A percentile compares a stretch with the other conserved stretches of the same genome.
Evolutionary conservation across 2,797 vertebrate genomes (phyloP).

Genomic region (Tarsius wallacei): DNA sequence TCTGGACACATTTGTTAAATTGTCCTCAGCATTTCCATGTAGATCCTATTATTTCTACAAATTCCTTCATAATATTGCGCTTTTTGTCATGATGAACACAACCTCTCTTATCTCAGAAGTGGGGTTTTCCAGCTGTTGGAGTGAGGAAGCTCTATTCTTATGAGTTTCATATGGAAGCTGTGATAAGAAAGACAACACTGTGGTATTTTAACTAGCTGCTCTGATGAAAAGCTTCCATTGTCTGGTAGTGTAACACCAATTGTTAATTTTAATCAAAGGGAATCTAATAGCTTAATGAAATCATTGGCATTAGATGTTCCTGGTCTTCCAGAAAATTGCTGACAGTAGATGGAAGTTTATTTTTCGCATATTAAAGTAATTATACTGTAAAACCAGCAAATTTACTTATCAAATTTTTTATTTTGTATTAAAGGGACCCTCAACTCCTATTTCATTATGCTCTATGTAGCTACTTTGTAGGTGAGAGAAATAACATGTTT

Average conservation of each 20-base stretch:
- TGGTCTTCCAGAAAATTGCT: conserved; percentile 49
- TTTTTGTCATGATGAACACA: conserved; percentile 87
- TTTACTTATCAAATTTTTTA: conserved; percentile 2
- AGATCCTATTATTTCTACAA: conserved; percentile 89
- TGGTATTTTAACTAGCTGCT: conserved; percentile 86
- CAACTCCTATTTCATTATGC: background rate
- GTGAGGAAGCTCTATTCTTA: conserved; percentile 87
- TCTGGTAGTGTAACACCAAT: conserved; percentile 80
- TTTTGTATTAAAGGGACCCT: conserved; percentile 6
- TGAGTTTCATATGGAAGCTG: conserved; percentile 86
- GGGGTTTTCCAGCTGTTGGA: conserved; percentile 89
- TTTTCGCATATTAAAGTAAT: conserved; percentile 74
- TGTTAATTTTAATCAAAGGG: conserved; percentile 89
- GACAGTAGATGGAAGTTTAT: conserved; percentile 72
- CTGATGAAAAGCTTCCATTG: conserved; percentile 84
- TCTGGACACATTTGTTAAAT: conserved; percentile 86
- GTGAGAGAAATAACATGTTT: background rate
- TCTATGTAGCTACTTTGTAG: background rate
- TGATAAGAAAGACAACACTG: conserved; percentile 89
- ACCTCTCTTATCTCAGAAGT: conserved; percentile 90
- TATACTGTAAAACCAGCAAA: conserved; percentile 12
- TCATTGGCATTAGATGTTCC: conserved; percentile 80
- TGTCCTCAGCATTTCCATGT: conserved; percentile 86
- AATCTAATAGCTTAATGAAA: conserved; percentile 90
- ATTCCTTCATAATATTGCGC: conserved; percentile 84